Percentiles rank a stretch among this genome's conserved stretches.
These are phyloP conservation scores for Hemibagrus guttatus DNA, from an alignment of 2,797 vertebrate species.

Conservation along the genomic window DNA sequence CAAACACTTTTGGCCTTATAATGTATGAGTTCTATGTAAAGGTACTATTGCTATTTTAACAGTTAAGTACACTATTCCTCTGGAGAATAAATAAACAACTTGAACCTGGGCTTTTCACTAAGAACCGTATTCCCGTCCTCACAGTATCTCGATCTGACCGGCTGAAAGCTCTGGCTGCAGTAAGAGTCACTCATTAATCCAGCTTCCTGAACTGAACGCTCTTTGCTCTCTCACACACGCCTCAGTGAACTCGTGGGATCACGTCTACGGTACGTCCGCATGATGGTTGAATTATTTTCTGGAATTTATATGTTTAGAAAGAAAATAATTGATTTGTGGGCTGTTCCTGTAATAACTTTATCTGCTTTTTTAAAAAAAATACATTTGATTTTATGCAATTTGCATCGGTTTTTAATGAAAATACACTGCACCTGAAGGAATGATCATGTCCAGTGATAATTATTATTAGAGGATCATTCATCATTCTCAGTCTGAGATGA, in stretches of 20 bases:
- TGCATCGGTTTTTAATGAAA: not conserved
- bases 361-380: no score
- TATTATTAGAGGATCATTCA: not conserved
- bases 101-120: no score
- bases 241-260: not conserved
- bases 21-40: no score
- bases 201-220: no score
- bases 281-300: not conserved
- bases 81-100: no score
- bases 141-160: not conserved
- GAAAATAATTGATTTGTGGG: not conserved
- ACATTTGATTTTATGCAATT: not conserved
- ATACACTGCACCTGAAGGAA: not conserved
- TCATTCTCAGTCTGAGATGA: not conserved
- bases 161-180: not conserved
- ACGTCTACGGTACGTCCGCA: not conserved
- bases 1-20: no score
- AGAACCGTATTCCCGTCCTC: not conserved
- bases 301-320: not conserved
- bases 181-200: not conserved
- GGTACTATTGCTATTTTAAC: no score
- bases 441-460: not conserved
- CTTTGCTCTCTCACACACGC: constrained; percentile 6
- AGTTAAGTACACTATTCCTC: no score
- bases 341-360: not conserved